phyloP scores from a whole-genome alignment of 2,113 vertebrate genomes.

The Shinisaurus crocodilurus region DNA sequence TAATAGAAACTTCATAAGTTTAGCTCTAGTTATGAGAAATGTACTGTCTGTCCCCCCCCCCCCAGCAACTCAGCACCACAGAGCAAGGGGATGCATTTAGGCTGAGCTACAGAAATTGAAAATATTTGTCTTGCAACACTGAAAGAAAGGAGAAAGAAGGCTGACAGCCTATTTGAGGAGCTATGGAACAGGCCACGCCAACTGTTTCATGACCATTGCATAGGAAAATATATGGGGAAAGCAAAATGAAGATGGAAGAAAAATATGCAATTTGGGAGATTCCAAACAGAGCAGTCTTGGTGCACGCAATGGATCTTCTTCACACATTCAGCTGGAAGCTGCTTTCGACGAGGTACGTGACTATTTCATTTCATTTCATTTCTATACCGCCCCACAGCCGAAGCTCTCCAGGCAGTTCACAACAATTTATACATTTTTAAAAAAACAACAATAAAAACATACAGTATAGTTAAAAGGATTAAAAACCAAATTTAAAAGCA shows the following conservation, averaged over 20 bases:
- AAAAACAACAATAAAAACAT: too few species aligned
- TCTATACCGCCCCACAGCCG: too few species aligned
- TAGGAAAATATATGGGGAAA: background rate
- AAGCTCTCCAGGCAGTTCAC: too few species aligned
- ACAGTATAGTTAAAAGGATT: too few species aligned
- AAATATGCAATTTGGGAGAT: background rate
- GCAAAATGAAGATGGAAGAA: background rate
- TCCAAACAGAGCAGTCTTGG: background rate
- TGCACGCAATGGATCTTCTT: background rate
- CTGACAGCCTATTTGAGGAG: background rate
- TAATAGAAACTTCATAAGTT: background rate
- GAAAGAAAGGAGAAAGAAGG: background rate
- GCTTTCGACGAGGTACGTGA: background rate
- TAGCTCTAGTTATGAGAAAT: background rate
- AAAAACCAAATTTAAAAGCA: too few species aligned
- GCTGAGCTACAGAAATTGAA: background rate
- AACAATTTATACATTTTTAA: too few species aligned
- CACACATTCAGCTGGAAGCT: too few species aligned
- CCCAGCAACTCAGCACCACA: background rate
- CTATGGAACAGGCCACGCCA: background rate
- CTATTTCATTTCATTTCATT: too few species aligned
- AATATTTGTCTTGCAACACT: background rate
- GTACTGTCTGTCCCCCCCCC: background rate
- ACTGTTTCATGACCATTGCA: background rate
- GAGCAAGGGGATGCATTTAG: background rate